These are phyloP conservation scores for Heterohyrax brucei DNA, from an alignment of 2,797 vertebrate genomes.

Conservation along the genomic window DNA sequence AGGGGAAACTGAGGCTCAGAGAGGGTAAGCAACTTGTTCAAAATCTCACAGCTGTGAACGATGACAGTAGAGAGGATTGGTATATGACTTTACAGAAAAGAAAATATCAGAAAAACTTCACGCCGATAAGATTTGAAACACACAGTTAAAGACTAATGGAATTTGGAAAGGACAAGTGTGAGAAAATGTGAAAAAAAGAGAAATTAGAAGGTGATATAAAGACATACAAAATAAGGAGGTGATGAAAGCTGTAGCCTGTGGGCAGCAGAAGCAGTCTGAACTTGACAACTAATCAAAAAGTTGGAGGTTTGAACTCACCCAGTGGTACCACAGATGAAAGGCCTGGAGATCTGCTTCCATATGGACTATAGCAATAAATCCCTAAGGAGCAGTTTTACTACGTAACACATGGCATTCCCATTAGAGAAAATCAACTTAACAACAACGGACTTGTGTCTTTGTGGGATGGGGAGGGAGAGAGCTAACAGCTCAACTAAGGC, in stretches of 20 bases:
- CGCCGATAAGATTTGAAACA: not conserved
- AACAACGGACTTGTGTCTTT: no score
- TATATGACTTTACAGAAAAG: not conserved
- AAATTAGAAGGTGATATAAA: not conserved
- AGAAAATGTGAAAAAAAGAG: not conserved
- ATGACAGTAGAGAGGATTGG: not conserved
- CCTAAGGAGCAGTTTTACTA: no score
- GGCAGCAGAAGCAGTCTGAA: no score
- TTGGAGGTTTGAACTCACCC: no score
- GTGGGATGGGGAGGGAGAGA: not conserved
- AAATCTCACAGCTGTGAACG: not conserved
- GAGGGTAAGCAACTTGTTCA: constrained; percentile 12
- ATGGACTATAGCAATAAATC: no score
- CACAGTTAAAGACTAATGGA: not conserved
- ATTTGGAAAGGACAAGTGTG: not conserved
- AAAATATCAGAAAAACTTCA: constrained; percentile 31
- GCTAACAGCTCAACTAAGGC: not conserved
- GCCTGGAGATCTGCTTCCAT: no score
- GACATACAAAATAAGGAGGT: not conserved
- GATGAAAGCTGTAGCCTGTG: not conserved
- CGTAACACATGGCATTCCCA: no score
- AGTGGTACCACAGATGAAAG: no score
- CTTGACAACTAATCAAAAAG: no score
- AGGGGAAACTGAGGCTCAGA: not conserved
- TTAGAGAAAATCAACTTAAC: no score